A percentile compares a stretch with the other conserved stretches of the same genome.
phyloP scores from a whole-genome alignment of 1,140 invertebrate genomes.

The Ruditapes philippinarum region DNA sequence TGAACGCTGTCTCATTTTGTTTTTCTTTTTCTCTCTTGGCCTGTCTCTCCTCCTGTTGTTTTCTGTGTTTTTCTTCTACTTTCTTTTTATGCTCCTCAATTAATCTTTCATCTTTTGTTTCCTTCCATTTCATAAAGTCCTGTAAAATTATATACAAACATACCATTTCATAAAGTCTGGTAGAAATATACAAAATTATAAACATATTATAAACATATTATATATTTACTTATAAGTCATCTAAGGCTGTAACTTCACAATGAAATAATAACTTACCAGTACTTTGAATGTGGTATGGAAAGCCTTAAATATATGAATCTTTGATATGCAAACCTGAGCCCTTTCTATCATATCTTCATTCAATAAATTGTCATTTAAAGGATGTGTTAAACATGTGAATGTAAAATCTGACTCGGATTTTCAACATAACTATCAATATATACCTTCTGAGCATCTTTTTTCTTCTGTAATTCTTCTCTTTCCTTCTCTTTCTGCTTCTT shows the following conservation, averaged over 20 bases:
- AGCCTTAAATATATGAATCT: too few relatives aligned
- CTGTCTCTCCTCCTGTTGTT: conserved; percentile 52
- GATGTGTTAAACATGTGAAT: neutral
- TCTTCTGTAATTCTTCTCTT: conserved; percentile 29
- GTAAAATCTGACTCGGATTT: neutral
- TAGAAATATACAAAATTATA: too few relatives aligned
- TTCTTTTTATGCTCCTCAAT: conserved; percentile 58
- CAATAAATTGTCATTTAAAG: neutral
- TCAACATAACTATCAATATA: neutral
- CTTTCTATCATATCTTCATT: neutral
- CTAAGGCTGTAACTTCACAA: too few relatives aligned
- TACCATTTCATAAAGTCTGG: too few relatives aligned
- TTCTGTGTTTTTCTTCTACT: conserved; percentile 50
- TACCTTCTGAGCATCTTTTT: conserved; percentile 59
- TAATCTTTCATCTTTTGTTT: conserved; percentile 45
- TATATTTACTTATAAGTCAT: too few relatives aligned
- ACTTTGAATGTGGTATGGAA: too few relatives aligned
- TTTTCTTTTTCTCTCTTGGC: conserved; percentile 52
- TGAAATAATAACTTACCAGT: too few relatives aligned
- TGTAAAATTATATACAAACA: too few relatives aligned
- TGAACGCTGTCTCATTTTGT: conserved; percentile 50
- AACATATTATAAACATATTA: too few relatives aligned
- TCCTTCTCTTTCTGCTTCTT: conserved; percentile 57
- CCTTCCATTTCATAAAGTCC: conserved; percentile 61
- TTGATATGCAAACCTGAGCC: too few relatives aligned